Conservation (phyloP, 1,140 invertebrate species). For the Drosophila watanabei region DNA sequence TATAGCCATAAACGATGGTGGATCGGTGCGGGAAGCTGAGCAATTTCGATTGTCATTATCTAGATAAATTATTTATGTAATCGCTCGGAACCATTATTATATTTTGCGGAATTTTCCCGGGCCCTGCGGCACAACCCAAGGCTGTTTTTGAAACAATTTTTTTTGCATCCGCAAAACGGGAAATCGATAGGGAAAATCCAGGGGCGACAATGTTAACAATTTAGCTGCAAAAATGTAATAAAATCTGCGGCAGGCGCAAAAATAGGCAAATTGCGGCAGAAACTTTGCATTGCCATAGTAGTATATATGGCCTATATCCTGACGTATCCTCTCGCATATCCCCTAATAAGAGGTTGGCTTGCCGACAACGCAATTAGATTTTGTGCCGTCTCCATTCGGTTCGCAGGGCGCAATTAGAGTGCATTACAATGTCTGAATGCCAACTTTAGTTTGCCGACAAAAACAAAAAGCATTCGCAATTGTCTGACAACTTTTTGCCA, state of each 20-base stretch:
- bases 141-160: conserved; percentile 51
- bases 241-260: conserved; percentile 4
- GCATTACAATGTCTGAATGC: conserved; percentile 53
- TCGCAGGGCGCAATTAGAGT: conserved; percentile 48
- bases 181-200: conserved; percentile 30
- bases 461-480: conserved; percentile 37
- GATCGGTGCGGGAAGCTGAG: conserved; percentile 9
- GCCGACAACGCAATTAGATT: conserved; percentile 25
- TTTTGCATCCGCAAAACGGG: conserved; percentile 5
- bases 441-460: conserved; percentile 32
- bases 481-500: conserved; percentile 27
- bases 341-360: conserved; percentile 39
- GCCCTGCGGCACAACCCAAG: no score
- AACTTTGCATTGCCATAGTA: conserved; percentile 44
- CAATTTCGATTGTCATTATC: conserved; percentile 57
- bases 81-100: conserved; percentile 39
- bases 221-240: conserved; percentile 45
- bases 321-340: conserved; percentile 17
- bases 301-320: background rate
- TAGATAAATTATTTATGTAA: conserved; percentile 68
- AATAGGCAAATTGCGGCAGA: conserved; percentile 29
- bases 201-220: conserved; percentile 24
- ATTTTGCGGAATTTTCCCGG: conserved; percentile 45
- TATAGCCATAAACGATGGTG: conserved; percentile 30
- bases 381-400: conserved; percentile 8